phyloP scores from a whole-genome alignment of 53 echinoderm and acorn worm genomes.

The Pentamera pediparva region DNA sequence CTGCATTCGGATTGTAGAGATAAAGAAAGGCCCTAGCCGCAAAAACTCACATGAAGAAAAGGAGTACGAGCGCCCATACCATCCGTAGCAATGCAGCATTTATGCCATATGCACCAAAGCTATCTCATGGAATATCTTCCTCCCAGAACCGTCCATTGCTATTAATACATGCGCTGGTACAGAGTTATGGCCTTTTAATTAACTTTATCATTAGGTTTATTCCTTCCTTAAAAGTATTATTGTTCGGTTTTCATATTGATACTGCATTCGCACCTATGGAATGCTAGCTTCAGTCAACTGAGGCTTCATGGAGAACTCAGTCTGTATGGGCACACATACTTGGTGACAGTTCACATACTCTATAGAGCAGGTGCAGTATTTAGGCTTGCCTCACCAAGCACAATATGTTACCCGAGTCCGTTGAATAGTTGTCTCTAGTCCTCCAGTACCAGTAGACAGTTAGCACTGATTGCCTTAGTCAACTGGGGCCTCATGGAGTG shows the following conservation, averaged over 20 bases:
- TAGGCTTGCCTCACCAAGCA: conserved; percentile 65
- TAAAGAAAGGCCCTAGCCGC: too few relatives aligned
- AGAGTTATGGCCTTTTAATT: too few relatives aligned
- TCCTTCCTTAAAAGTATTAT: conserved; percentile 73
- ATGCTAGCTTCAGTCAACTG: conserved; percentile 53
- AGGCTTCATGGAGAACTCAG: conserved; percentile 27
- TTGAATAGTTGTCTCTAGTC: too few relatives aligned
- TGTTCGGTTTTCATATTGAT: conserved; percentile 78
- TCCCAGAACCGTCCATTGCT: too few relatives aligned
- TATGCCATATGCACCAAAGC: conserved; percentile 58
- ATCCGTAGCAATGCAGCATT: too few relatives aligned
- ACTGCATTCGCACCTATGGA: conserved; percentile 91
- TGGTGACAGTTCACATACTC: conserved; percentile 80
- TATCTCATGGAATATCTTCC: too few relatives aligned
- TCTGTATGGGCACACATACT: conserved; percentile 14
- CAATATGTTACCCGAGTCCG: conserved; percentile 81
- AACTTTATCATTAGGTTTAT: conserved; percentile 77
- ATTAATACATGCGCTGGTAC: too few relatives aligned
- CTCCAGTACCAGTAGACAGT: conserved; percentile 83
- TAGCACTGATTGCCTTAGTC: conserved; percentile 74
- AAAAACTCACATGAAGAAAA: too few relatives aligned
- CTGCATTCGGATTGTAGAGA: too few relatives aligned
- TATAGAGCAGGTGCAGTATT: too few relatives aligned
- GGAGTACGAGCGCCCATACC: too few relatives aligned
- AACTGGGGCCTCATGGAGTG: too few relatives aligned